These are phyloP conservation scores for Julus scanicus DNA, from an alignment of 2,888 invertebrate species.

Conservation along the genomic window DNA sequence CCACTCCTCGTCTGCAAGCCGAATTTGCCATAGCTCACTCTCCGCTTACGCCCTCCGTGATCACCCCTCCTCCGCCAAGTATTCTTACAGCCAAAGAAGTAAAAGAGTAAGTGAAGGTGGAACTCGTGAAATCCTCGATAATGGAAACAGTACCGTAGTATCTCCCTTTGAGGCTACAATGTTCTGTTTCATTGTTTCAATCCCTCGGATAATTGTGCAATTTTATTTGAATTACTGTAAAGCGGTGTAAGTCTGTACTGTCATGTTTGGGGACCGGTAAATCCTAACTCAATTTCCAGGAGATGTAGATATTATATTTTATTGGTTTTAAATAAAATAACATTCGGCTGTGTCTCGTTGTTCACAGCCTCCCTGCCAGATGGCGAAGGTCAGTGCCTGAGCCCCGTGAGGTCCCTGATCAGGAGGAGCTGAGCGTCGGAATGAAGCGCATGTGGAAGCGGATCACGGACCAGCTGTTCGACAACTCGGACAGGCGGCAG, in stretches of 20 bases:
- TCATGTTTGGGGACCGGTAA: too few species aligned
- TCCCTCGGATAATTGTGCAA: neutral
- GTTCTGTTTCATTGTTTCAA: too few species aligned
- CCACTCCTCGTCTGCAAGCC: conserved; percentile 41
- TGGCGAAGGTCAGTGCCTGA: conserved; percentile 55
- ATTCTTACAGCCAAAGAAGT: neutral
- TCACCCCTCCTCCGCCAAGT: neutral
- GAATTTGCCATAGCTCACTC: neutral
- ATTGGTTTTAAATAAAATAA: too few species aligned
- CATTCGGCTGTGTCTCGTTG: neutral
- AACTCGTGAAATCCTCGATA: neutral
- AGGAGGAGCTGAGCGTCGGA: conserved; percentile 59
- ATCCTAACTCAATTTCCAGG: too few species aligned
- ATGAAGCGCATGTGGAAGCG: conserved; percentile 64
- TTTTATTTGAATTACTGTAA: too few species aligned
- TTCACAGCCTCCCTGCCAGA: conserved; percentile 38
- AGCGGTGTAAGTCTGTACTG: too few species aligned
- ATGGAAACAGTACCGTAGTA: too few species aligned
- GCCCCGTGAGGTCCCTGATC: conserved; percentile 50
- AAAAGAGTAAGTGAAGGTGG: conserved; percentile 22
- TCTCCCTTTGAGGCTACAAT: too few species aligned
- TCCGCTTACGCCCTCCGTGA: neutral
- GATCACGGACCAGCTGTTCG: conserved; percentile 84
- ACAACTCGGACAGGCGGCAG: conserved; percentile 88
- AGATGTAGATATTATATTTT: too few species aligned